Conservation (phyloP, 2,888 invertebrate species). For the Conus canariensis region DNA sequence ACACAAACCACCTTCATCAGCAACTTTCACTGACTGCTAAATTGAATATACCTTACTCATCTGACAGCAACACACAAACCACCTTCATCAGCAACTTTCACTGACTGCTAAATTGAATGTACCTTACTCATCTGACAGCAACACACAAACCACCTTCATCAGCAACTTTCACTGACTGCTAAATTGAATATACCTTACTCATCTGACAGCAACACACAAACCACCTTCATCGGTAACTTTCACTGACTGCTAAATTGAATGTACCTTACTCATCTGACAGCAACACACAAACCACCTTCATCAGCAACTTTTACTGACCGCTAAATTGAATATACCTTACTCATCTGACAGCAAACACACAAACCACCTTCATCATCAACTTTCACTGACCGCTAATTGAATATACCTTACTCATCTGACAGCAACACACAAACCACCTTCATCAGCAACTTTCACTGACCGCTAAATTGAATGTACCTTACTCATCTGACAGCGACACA, state of each 20-base stretch:
- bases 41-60: slow-evolving; percentile 83
- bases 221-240: background rate
- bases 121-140: slow-evolving; percentile 84
- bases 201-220: slow-evolving; percentile 80
- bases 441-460: too few species aligned
- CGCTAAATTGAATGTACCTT: slow-evolving; percentile 81
- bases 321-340: slow-evolving; percentile 81
- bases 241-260: too few species aligned
- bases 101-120: slow-evolving; percentile 60
- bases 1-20: background rate
- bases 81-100: background rate
- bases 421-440: slow-evolving; percentile 20
- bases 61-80: slow-evolving; percentile 77
- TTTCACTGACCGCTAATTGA: too few species aligned
- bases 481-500: slow-evolving; percentile 81
- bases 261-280: slow-evolving; percentile 84
- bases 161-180: too few species aligned
- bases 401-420: slow-evolving; percentile 84
- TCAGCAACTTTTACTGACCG: too few species aligned
- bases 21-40: too few species aligned
- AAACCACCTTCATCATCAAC: background rate
- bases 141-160: background rate
- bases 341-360: slow-evolving; percentile 80
- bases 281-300: background rate
- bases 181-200: slow-evolving; percentile 81